A percentile compares a stretch with the other conserved stretches of the same genome.
These are phyloP conservation scores for Euzophera pinguis DNA, from an alignment of 2,888 invertebrate species.

Conservation along the genomic window DNA sequence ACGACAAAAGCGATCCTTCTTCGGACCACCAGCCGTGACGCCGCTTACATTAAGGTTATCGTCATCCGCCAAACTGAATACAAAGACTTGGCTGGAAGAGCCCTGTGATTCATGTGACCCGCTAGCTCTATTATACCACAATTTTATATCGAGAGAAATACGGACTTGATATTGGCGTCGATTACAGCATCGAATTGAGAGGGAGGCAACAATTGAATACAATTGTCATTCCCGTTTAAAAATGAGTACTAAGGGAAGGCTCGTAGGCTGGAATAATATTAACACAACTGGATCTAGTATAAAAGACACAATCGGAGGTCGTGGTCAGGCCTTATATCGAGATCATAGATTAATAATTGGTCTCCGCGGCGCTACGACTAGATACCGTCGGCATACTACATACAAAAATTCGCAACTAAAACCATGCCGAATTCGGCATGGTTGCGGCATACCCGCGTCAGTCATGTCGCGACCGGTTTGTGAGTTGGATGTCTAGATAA, in stretches of 20 bases:
- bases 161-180: conserved; percentile 35
- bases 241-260: conserved; percentile 3
- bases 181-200: conserved; percentile 15
- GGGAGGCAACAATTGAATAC: conserved; percentile 9
- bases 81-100: conserved; percentile 64
- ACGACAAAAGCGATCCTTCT: conserved; percentile 77
- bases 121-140: conserved; percentile 57
- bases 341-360: too few relatives aligned
- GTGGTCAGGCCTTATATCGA: conserved; percentile 47
- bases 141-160: conserved; percentile 56
- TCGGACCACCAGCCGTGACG: conserved; percentile 75
- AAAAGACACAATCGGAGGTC: conserved; percentile 55
- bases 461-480: too few relatives aligned
- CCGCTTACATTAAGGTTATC: conserved; percentile 79
- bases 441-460: too few relatives aligned
- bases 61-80: conserved; percentile 75
- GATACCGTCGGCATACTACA: too few relatives aligned
- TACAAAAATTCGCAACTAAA: too few relatives aligned
- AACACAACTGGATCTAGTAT: conserved; percentile 39
- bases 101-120: conserved; percentile 69
- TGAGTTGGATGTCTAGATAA: too few relatives aligned
- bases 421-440: too few relatives aligned
- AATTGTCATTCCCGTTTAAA: conserved; percentile 3
- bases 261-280: conserved; percentile 26
- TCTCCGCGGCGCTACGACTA: too few relatives aligned